These are phyloP conservation scores for Esox lucius DNA, from an alignment of 2,797 vertebrate genomes.

Conservation along the genomic window DNA sequence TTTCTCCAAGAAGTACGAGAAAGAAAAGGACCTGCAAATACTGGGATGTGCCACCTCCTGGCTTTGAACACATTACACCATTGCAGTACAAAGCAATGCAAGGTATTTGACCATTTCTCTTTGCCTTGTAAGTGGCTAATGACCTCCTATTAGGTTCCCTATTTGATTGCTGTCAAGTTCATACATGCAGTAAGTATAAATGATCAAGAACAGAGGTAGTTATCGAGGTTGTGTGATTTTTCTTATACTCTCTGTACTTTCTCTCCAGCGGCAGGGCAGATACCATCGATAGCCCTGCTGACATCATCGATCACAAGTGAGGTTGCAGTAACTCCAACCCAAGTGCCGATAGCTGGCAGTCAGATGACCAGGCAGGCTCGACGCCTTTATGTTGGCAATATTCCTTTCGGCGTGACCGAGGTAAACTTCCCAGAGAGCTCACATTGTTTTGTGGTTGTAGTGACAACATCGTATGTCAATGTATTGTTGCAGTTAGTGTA, in stretches of 20 bases:
- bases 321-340: conserved; percentile 64
- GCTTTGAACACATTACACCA: conserved; percentile 84
- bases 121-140: not conserved
- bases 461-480: not conserved
- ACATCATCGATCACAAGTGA: conserved; percentile 64
- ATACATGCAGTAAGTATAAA: not conserved
- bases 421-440: conserved; percentile 40
- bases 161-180: not conserved
- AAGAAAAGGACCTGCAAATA: conserved; percentile 81
- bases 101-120: conserved; percentile 56
- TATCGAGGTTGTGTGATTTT: not conserved
- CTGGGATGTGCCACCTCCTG: conserved; percentile 83
- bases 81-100: conserved; percentile 87
- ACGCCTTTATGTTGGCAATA: conserved; percentile 78
- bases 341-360: conserved; percentile 72
- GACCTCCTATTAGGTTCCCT: not conserved
- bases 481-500: not conserved
- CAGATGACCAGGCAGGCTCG: conserved; percentile 79
- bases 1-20: conserved; percentile 67
- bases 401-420: conserved; percentile 78
- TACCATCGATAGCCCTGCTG: conserved; percentile 73
- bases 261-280: conserved; percentile 72
- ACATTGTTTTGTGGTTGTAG: not conserved
- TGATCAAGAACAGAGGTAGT: not conserved
- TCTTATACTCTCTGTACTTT: not conserved